Conservation (phyloP, 2,888 invertebrate species). For the Trachelus stipa region DNA sequence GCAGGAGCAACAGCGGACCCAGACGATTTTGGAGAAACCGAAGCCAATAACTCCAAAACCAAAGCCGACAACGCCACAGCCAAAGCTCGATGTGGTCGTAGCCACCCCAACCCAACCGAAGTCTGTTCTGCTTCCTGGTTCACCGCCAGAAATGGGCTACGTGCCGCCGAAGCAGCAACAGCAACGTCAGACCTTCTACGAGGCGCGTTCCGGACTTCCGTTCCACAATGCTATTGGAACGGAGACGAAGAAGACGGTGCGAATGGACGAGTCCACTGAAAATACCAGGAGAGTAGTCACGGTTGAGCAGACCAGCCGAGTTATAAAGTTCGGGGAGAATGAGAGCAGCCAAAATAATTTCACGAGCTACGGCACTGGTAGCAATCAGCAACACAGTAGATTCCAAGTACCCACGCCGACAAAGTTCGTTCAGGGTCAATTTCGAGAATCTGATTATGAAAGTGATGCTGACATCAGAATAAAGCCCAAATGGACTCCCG, state of each 20-base stretch:
- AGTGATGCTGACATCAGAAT: constrained; percentile 76
- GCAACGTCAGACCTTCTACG: constrained; percentile 68
- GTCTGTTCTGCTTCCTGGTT: constrained; percentile 69
- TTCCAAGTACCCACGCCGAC: constrained; percentile 70
- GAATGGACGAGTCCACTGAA: constrained; percentile 78
- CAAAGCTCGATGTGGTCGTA: constrained; percentile 14
- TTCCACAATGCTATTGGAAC: constrained; percentile 74
- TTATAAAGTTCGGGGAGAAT: constrained; percentile 75
- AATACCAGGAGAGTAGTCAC: constrained; percentile 75
- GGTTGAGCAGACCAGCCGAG: constrained; percentile 77
- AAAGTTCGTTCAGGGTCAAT: constrained; percentile 76
- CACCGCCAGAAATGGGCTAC: constrained; percentile 72
- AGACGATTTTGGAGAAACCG: constrained; percentile 50
- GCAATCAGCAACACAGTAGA: constrained; percentile 31
- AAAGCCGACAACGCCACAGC: constrained; percentile 20
- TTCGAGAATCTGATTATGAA: constrained; percentile 78
- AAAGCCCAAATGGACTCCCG: constrained; percentile 75
- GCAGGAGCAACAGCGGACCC: constrained; percentile 59
- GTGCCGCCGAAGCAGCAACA: constrained; percentile 67
- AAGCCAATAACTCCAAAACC: constrained; percentile 21
- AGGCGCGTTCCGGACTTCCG: constrained; percentile 70
- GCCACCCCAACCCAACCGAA: constrained; percentile 48
- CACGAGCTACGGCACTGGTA: constrained; percentile 7
- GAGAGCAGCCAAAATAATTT: constrained; percentile 19
- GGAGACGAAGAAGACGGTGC: constrained; percentile 77